Percentiles rank a stretch among this genome's conserved stretches.
Evolutionary conservation across 2,888 invertebrate species (phyloP).

Genomic region (Notocelia uddmanniana): DNA sequence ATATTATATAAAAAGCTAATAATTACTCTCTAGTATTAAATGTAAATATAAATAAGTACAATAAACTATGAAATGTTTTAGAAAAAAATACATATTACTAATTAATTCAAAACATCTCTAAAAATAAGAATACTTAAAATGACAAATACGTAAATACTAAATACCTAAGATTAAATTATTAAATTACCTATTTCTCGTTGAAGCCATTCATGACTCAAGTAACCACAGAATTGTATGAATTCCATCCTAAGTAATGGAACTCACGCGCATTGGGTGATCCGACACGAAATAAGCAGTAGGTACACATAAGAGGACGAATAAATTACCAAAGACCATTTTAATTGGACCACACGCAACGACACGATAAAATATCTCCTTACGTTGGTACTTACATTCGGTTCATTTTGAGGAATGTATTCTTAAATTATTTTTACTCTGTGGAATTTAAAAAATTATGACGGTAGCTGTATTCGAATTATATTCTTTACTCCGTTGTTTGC

Average conservation of each 20-base stretch:
- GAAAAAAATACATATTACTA: no score
- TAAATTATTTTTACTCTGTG: constrained; percentile 8
- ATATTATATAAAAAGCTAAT: no score
- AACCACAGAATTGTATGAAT: not conserved
- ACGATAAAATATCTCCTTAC: constrained; percentile 28
- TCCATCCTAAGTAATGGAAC: not conserved
- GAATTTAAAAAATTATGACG: not conserved
- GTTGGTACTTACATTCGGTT: constrained; percentile 13
- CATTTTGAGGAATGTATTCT: constrained; percentile 2
- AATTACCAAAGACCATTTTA: constrained; percentile 71
- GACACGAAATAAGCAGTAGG: constrained; percentile 12
- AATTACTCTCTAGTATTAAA: no score
- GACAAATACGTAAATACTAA: no score
- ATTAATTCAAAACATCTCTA: no score
- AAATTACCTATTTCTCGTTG: no score
- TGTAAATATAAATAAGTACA: no score
- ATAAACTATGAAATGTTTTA: no score
- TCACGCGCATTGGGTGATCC: constrained; percentile 11
- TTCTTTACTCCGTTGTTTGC: not conserved
- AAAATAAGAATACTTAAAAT: no score
- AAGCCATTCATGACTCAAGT: not conserved
- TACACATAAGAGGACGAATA: constrained; percentile 56
- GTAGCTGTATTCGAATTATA: not conserved
- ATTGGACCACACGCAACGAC: constrained; percentile 79
- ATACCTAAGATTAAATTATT: no score